A percentile compares a stretch with the other conserved stretches of the same genome.
These are phyloP conservation scores for Helleia helle DNA, from an alignment of 2,888 invertebrate species.

Conservation along the genomic window DNA sequence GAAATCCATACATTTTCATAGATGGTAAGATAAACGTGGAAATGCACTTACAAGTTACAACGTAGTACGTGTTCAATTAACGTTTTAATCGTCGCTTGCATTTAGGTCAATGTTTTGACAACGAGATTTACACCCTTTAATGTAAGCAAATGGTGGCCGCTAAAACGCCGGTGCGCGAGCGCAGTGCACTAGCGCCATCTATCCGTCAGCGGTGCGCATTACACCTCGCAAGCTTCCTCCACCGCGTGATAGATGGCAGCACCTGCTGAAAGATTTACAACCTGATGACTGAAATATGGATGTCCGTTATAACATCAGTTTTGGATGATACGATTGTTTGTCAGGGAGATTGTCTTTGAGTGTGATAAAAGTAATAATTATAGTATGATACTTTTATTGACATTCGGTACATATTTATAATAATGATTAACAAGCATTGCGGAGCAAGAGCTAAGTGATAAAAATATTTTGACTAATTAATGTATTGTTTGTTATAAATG, in stretches of 20 bases:
- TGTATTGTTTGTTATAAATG: no score
- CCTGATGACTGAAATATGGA: constrained; percentile 49
- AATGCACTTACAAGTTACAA: background rate
- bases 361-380: no score
- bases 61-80: constrained; percentile 13
- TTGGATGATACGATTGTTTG: background rate
- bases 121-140: constrained; percentile 20
- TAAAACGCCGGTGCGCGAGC: constrained; percentile 30
- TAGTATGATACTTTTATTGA: no score
- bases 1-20: no score
- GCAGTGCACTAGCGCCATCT: constrained; percentile 50
- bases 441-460: no score
- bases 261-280: constrained; percentile 53
- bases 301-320: constrained; percentile 26
- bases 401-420: no score
- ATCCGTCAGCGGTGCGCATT: constrained; percentile 57
- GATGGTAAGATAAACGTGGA: background rate
- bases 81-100: constrained; percentile 18
- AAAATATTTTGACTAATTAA: no score
- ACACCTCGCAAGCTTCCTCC: constrained; percentile 47
- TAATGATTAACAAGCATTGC: no score
- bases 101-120: constrained; percentile 25
- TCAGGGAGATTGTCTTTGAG: background rate
- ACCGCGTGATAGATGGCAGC: constrained; percentile 60
- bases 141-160: constrained; percentile 22